phyloP scores from a whole-genome alignment of 2,113 vertebrate genomes.

The Ptilorrhoa leucosticta region DNA sequence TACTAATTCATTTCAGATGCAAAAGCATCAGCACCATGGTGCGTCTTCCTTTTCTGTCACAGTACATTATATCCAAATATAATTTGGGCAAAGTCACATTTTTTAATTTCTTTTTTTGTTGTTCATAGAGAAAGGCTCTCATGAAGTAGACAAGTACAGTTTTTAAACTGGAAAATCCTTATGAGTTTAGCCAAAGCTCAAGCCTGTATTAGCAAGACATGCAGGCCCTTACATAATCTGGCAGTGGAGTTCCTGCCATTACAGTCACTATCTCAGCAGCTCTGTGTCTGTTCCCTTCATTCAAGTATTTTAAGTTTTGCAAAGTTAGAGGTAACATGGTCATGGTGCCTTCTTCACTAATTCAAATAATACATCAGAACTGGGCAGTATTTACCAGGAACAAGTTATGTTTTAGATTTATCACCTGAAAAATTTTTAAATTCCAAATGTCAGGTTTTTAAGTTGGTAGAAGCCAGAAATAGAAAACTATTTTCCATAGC shows the following conservation, averaged over 20 bases:
- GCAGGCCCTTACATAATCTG: neutral
- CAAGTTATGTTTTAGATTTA: neutral
- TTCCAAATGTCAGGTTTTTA: neutral
- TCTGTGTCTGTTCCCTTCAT: neutral
- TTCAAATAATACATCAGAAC: neutral
- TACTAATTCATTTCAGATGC: neutral
- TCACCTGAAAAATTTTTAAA: neutral
- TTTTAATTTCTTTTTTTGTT: slow-evolving; percentile 38
- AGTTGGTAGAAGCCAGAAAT: neutral
- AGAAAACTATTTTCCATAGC: neutral
- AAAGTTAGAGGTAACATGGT: neutral
- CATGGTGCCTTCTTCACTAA: neutral
- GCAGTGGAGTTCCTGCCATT: neutral
- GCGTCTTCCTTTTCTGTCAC: neutral
- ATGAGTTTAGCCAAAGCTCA: slow-evolving; percentile 53
- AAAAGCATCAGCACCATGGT: neutral
- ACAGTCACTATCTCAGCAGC: neutral
- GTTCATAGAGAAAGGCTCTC: neutral
- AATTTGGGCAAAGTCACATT: neutral
- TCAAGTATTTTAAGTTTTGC: neutral
- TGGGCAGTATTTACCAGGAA: neutral
- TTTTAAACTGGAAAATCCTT: slow-evolving; percentile 59
- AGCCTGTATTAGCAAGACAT: neutral
- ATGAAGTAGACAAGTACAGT: slow-evolving; percentile 16
- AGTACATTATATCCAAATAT: slow-evolving; percentile 24